A percentile compares a stretch with the other conserved stretches of the same genome.
These are phyloP conservation scores for Anguilla marmorata DNA, from an alignment of 2,797 vertebrate genomes.

Conservation along the genomic window DNA sequence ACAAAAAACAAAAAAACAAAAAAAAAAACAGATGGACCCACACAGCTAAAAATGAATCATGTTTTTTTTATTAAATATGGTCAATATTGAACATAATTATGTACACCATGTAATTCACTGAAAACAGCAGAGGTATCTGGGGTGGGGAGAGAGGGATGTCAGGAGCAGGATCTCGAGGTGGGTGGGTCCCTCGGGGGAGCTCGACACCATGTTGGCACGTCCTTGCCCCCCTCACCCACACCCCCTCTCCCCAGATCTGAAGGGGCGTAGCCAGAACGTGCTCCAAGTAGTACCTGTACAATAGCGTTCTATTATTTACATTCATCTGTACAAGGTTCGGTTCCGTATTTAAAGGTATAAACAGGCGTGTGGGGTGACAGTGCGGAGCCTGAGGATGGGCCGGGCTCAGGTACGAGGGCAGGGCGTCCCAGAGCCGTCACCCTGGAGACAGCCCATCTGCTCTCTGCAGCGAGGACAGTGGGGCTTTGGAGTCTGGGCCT, in stretches of 20 bases:
- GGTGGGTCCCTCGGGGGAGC: background rate
- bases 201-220: background rate
- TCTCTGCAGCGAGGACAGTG: background rate
- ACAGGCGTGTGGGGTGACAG: background rate
- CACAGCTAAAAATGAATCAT: background rate
- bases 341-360: background rate
- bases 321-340: constrained; percentile 5
- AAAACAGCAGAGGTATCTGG: background rate
- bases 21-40: background rate
- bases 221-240: background rate
- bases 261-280: background rate
- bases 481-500: background rate
- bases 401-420: background rate
- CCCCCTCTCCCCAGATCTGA: background rate
- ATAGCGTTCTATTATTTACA: constrained; percentile 23
- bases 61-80: constrained; percentile 28
- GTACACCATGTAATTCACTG: constrained; percentile 22
- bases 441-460: background rate
- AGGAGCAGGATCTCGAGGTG: background rate
- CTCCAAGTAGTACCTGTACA: background rate
- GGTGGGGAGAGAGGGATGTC: background rate
- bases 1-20: background rate
- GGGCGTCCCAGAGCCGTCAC: too few relatives aligned
- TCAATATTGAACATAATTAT: constrained; percentile 22
- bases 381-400: background rate